These are phyloP conservation scores for Hypsibius dujardini DNA, from an alignment of 1,140 invertebrate genomes.

Conservation along the genomic window DNA sequence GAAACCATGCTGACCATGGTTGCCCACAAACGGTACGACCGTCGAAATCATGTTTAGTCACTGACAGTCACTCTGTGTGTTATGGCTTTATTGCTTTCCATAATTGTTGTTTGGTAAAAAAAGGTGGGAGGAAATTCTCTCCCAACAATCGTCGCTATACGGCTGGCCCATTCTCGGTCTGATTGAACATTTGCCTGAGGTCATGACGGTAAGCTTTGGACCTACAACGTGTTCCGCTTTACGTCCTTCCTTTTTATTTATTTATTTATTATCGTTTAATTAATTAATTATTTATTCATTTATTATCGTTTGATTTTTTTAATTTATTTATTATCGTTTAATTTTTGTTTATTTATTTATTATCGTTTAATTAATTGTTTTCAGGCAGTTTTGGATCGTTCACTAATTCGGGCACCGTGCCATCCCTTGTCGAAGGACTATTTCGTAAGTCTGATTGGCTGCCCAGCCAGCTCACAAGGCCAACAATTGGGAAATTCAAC, in stretches of 20 bases:
- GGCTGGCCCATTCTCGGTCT: background rate
- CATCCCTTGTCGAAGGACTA: background rate
- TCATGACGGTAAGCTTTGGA: background rate
- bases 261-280: background rate
- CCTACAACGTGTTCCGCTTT: background rate
- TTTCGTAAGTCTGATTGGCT: background rate
- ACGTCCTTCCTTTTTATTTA: background rate
- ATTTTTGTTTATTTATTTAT: background rate
- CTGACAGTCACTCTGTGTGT: background rate
- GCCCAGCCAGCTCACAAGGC: background rate
- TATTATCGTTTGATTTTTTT: background rate
- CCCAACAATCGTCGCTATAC: background rate
- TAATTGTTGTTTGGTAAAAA: background rate
- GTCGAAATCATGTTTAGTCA: background rate
- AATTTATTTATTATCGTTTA: background rate
- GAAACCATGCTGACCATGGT: background rate
- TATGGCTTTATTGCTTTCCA: background rate
- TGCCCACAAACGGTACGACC: background rate
- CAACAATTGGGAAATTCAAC: background rate
- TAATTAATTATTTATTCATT: background rate
- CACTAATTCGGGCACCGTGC: background rate
- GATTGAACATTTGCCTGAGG: slow-evolving; percentile 12
- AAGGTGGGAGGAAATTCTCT: slow-evolving; percentile 3
- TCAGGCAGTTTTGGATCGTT: slow-evolving; percentile 9
- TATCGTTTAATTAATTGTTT: background rate